Conservation (phyloP, 92 coral and sea anemone genomes). For the Zoanthus solanderi region DNA sequence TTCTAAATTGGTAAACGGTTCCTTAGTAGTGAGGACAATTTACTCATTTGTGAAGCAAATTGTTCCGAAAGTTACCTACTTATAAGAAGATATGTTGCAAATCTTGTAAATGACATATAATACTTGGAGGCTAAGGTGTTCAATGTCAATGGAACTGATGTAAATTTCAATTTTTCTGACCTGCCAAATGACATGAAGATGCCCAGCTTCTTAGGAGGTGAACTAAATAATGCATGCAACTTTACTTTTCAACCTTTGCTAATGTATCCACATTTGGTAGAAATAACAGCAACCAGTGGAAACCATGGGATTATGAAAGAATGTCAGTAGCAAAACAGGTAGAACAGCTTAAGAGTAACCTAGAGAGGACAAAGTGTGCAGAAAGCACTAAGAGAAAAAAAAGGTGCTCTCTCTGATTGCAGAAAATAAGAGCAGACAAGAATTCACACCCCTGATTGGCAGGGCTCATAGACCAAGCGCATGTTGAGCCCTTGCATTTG, state of each 20-base stretch:
- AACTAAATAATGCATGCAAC: neutral
- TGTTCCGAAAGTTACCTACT: slow-evolving; percentile 44
- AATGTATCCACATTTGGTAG: slow-evolving; percentile 59
- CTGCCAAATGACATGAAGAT: slow-evolving; percentile 73
- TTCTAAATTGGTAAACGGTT: slow-evolving; percentile 58
- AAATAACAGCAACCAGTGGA: slow-evolving; percentile 42
- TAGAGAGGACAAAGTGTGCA: slow-evolving; percentile 15
- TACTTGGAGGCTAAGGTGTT: slow-evolving; percentile 32
- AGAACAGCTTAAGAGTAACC: slow-evolving; percentile 38
- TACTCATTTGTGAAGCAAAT: slow-evolving; percentile 45
- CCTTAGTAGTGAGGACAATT: slow-evolving; percentile 39
- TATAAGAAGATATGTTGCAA: neutral
- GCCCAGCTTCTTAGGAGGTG: slow-evolving; percentile 26
- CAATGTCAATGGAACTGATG: slow-evolving; percentile 27
- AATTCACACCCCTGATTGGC: slow-evolving; percentile 49
- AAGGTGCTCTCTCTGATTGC: slow-evolving; percentile 51
- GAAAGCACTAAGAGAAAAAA: slow-evolving; percentile 20
- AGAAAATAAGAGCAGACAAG: slow-evolving; percentile 52
- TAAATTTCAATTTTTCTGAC: slow-evolving; percentile 55
- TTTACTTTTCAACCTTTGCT: slow-evolving; percentile 60
- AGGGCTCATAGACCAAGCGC: slow-evolving; percentile 54
- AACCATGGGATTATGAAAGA: slow-evolving; percentile 56
- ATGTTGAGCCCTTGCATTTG: slow-evolving; percentile 56
- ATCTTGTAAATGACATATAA: slow-evolving; percentile 5
- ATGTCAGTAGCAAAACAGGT: slow-evolving; percentile 24